Evolutionary conservation across 37 sponge, comb jelly and placozoan species (phyloP).

Genomic region (Beroe ovata): DNA sequence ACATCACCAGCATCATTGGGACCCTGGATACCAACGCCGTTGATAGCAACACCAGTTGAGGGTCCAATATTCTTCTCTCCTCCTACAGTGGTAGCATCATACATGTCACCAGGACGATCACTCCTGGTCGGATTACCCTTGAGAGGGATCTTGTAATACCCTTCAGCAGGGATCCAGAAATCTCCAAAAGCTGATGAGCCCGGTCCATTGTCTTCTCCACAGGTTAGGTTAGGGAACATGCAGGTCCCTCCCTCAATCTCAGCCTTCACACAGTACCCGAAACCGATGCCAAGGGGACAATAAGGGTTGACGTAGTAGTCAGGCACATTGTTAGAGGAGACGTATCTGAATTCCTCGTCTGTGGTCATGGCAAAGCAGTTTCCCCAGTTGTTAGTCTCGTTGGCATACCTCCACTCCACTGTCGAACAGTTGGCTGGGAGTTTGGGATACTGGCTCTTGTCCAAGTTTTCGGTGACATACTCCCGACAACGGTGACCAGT

Average conservation of each 20-base stretch:
- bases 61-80: constrained; percentile 66
- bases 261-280: constrained; percentile 62
- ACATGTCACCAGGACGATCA: constrained; percentile 64
- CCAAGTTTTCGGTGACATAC: not conserved
- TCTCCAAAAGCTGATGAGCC: constrained; percentile 23
- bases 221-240: constrained; percentile 62
- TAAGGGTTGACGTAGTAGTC: constrained; percentile 48
- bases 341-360: constrained; percentile 60
- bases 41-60: constrained; percentile 38
- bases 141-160: constrained; percentile 54
- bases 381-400: constrained; percentile 29
- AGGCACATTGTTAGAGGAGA: constrained; percentile 56
- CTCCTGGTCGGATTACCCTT: constrained; percentile 36
- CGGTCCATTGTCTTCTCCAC: constrained; percentile 55
- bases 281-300: constrained; percentile 41
- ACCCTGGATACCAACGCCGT: constrained; percentile 51
- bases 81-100: constrained; percentile 40
- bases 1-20: constrained; percentile 68
- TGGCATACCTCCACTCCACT: constrained; percentile 18
- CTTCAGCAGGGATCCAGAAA: constrained; percentile 3
- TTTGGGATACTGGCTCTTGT: not conserved
- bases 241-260: constrained; percentile 52
- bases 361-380: constrained; percentile 63
- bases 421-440: constrained; percentile 52
- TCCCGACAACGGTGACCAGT: not conserved